Percentiles rank a stretch among this genome's conserved stretches.
Conservation (phyloP, 1,140 invertebrate species). For the Oncopeltus fasciatus region DNA sequence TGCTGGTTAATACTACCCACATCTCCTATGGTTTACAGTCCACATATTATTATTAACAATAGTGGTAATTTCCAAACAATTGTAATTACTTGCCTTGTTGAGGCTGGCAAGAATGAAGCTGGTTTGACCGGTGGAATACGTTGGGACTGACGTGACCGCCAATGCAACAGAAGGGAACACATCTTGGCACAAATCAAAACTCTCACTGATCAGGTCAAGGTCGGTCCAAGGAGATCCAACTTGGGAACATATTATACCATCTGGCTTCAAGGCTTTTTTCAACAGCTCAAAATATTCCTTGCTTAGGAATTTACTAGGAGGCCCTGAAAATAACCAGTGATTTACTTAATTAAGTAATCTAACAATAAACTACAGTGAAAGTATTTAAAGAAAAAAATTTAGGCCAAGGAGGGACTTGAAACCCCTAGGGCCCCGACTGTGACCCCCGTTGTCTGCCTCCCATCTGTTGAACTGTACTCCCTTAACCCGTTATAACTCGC, state of each 20-base stretch:
- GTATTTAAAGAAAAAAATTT: neutral
- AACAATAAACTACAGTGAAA: no score
- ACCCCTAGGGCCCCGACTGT: no score
- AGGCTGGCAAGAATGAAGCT: constrained; percentile 75
- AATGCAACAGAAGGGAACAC: constrained; percentile 68
- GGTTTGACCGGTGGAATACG: constrained; percentile 91
- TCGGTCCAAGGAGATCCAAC: constrained; percentile 88
- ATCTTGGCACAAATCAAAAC: constrained; percentile 53
- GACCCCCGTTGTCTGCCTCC: no score
- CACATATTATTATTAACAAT: no score
- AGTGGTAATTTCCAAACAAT: no score
- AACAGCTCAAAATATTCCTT: constrained; percentile 79
- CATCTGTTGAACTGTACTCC: no score
- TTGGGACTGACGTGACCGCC: constrained; percentile 71
- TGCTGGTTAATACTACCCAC: no score
- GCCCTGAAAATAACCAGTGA: no score
- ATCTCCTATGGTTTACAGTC: no score
- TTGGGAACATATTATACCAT: constrained; percentile 82
- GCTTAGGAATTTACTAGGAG: constrained; percentile 56
- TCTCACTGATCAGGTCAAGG: constrained; percentile 57
- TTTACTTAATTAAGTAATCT: no score
- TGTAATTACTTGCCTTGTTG: constrained; percentile 32
- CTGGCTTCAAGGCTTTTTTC: constrained; percentile 62
- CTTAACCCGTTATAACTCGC: no score
- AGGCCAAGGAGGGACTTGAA: no score